Evolutionary conservation across 2,888 invertebrate genomes (phyloP), one percentile per base, ranked within the genome.

Genomic region (Alsophila aescularia): DNA sequence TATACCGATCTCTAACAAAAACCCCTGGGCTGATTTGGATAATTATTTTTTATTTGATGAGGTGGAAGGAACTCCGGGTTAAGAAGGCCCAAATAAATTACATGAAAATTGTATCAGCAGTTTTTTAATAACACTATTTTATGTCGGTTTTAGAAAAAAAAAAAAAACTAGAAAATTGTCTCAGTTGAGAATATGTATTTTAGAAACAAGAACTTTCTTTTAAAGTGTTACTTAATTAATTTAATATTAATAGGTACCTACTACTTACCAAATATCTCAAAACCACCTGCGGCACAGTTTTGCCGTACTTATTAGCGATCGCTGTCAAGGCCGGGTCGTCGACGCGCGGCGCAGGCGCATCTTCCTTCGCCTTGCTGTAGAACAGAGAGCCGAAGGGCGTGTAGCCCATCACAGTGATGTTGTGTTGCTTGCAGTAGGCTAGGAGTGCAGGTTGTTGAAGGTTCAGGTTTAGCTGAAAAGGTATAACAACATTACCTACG

Each of bases 381-480:
- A 88, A 80, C 32, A 90, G 67, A 0, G 88, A 85, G 2, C 96
- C 96, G 52, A 97, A 90, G 0, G 96, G 96, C 31, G 95, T 94
- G 81, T 96, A 97, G 0, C 90, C 96, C 75, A 92, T 94, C 63
- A 97, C 81, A 0, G 88, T 83, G 37, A 98, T 94, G 40, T 87
- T 89, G 32, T 93, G 91, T 6, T 92, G 77, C 45, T 93, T 92
- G 79, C 97, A 95, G 73, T 94, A 96, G 0, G 94, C 82, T 0
- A 94, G 93, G 16, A 97, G 77, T 31, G 93, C 93, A 27, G 93
- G 94, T 70, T 97, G 95, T 62, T 94, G 95, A 2, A 96, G 86
- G 66, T 95, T 95, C 0, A 96, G 93, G 70, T 96, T 89, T 0
- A 87, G 35, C 89, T 90, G 73, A 64, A 66, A 35, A 34, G 14